A percentile compares a stretch with the other conserved stretches of the same genome.
phyloP scores from a whole-genome alignment of 2,888 invertebrate species.

The Drosophila anomalipes region DNA sequence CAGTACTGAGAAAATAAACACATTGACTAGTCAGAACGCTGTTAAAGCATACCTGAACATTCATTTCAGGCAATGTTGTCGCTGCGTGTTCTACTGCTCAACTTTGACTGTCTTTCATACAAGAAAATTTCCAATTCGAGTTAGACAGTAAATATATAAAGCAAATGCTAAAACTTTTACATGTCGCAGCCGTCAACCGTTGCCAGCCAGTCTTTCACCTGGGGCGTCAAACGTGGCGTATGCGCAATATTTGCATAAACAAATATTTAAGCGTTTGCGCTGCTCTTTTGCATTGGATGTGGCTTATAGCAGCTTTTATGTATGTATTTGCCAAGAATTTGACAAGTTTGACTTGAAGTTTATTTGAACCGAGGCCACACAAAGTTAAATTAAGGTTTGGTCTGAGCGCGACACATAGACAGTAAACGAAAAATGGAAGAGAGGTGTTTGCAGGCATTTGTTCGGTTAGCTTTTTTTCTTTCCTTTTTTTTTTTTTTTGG shows the following conservation, averaged over 20 bases:
- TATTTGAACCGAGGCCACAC: constrained; percentile 59
- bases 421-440: constrained; percentile 15
- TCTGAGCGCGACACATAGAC: constrained; percentile 23
- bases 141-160: constrained; percentile 43
- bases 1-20: neutral
- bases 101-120: constrained; percentile 10
- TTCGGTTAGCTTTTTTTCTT: constrained; percentile 8
- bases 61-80: neutral
- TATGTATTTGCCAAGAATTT: constrained; percentile 33
- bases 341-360: constrained; percentile 57
- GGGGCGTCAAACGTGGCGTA: constrained; percentile 56
- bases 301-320: constrained; percentile 50
- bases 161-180: constrained; percentile 31
- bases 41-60: neutral
- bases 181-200: constrained; percentile 33
- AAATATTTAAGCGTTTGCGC: constrained; percentile 49
- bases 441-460: constrained; percentile 21
- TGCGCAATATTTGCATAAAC: constrained; percentile 64
- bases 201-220: constrained; percentile 45
- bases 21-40: neutral
- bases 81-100: neutral
- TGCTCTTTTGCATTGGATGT: constrained; percentile 51
- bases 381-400: constrained; percentile 67
- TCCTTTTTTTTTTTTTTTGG: constrained; percentile 29
- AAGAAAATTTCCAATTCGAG: constrained; percentile 23